Evolutionary conservation across 2,888 invertebrate species (phyloP).

Genomic region (Heliconius erato): DNA sequence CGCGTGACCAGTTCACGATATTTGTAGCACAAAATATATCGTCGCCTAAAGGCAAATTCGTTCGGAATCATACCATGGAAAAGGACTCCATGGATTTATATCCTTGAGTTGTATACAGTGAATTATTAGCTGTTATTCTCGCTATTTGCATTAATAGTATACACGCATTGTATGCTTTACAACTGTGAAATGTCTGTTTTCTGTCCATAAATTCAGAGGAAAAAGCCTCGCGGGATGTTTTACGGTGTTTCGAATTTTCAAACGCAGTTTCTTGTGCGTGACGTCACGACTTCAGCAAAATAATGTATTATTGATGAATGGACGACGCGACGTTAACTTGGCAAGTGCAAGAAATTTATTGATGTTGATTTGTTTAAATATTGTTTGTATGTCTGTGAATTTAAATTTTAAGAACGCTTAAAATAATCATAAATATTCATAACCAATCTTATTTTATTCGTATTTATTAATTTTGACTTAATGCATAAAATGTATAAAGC

Average conservation of each 20-base stretch:
- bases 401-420: not conserved
- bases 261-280: slow-evolving; percentile 69
- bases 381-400: slow-evolving; percentile 3
- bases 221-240: slow-evolving; percentile 66
- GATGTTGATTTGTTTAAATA: not conserved
- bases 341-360: slow-evolving; percentile 30
- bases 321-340: slow-evolving; percentile 56
- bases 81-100: slow-evolving; percentile 20
- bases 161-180: slow-evolving; percentile 40
- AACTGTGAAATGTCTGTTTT: slow-evolving; percentile 41
- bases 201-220: slow-evolving; percentile 53
- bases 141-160: slow-evolving; percentile 28
- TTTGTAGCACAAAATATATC: slow-evolving; percentile 68
- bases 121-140: slow-evolving; percentile 17
- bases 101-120: slow-evolving; percentile 25
- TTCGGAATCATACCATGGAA: slow-evolving; percentile 53
- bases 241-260: slow-evolving; percentile 65
- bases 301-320: slow-evolving; percentile 60
- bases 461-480: no score
- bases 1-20: slow-evolving; percentile 68
- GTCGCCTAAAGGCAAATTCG: slow-evolving; percentile 57
- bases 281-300: slow-evolving; percentile 68
- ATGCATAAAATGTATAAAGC: no score
- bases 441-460: no score
- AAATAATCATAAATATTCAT: no score